phyloP scores from a whole-genome alignment of 64 coral and sea anemone genomes.

The Montipora capricornis region DNA sequence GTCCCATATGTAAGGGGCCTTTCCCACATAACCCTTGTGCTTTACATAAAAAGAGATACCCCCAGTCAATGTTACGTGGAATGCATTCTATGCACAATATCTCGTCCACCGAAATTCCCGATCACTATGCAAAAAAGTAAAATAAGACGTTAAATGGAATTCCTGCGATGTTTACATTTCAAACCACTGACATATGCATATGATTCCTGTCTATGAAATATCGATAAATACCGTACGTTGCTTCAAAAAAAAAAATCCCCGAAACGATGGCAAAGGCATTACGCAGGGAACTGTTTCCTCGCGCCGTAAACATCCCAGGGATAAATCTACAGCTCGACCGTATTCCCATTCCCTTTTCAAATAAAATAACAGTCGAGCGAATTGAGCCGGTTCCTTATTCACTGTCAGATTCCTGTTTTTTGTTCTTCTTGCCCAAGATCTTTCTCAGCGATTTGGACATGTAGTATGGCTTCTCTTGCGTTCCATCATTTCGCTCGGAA shows the following conservation, averaged over 20 bases:
- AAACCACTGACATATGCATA: no score
- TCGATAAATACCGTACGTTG: no score
- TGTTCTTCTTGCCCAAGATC: slow-evolving; percentile 98
- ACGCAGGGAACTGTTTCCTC: no score
- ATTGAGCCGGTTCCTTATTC: slow-evolving; percentile 3
- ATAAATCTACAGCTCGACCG: background rate
- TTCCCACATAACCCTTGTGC: no score
- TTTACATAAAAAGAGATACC: no score
- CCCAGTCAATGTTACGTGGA: background rate
- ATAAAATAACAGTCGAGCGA: background rate
- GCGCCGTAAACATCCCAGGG: background rate
- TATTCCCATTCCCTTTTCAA: background rate
- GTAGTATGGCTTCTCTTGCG: slow-evolving; percentile 92
- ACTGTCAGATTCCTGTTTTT: slow-evolving; percentile 58
- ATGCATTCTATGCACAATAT: background rate
- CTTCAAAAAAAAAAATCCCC: no score
- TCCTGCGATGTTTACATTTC: no score
- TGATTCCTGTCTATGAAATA: no score
- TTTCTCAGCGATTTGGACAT: slow-evolving; percentile 95
- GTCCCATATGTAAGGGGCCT: no score
- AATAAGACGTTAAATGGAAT: background rate
- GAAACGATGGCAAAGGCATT: no score
- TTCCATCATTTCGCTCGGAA: slow-evolving; percentile 95
- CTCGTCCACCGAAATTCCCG: slow-evolving; percentile 7
- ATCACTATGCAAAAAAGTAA: background rate